phyloP scores from a whole-genome alignment of 2,797 vertebrate genomes.

The Nasua narica region DNA sequence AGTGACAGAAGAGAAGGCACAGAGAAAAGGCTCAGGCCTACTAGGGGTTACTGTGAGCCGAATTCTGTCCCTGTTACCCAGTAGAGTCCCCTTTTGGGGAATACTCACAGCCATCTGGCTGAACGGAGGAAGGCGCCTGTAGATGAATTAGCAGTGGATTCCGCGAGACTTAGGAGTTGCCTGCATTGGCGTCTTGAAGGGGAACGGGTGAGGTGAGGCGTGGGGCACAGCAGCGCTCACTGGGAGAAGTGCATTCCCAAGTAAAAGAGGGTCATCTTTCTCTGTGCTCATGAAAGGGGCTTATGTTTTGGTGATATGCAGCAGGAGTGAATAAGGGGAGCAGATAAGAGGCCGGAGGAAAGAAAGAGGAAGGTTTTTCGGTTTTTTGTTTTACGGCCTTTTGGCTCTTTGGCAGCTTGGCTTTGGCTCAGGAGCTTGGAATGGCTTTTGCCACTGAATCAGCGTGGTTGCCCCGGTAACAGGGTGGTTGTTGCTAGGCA shows the following conservation, averaged over 20 bases:
- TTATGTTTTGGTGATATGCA: background rate
- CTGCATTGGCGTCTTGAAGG: background rate
- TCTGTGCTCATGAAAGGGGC: background rate
- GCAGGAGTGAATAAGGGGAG: background rate
- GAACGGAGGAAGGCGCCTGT: background rate
- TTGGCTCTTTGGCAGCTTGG: background rate
- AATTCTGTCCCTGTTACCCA: background rate
- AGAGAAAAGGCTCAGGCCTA: background rate
- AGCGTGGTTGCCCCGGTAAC: conserved; percentile 76
- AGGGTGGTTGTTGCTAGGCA: conserved; percentile 68
- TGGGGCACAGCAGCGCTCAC: background rate
- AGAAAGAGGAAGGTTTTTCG: background rate
- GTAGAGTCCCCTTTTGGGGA: background rate
- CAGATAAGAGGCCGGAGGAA: background rate
- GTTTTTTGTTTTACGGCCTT: background rate
- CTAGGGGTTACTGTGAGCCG: background rate
- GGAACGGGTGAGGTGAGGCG: background rate
- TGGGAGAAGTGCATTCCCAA: background rate
- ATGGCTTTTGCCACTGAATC: conserved; percentile 65
- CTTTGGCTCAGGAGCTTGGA: conserved; percentile 34
- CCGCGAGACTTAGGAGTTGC: background rate
- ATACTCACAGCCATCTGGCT: background rate
- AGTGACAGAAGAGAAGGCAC: background rate
- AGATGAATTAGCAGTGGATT: background rate
- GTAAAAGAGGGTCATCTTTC: background rate